phyloP scores from a whole-genome alignment of 2,113 vertebrate genomes.

The Nyctibius bracteatus region DNA sequence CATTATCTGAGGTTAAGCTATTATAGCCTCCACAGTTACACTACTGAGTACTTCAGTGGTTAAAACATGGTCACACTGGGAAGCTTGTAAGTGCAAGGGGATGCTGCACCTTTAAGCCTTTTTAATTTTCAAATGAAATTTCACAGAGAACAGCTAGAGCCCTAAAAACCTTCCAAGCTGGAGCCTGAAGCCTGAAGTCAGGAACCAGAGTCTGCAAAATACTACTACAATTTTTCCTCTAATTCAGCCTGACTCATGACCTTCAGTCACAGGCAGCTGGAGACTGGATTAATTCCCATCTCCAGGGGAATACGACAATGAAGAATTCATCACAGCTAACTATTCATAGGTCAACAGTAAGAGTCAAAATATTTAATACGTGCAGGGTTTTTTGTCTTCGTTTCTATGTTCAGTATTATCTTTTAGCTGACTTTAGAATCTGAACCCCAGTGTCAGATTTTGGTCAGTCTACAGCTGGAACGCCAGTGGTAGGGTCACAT shows the following conservation, averaged over 20 bases:
- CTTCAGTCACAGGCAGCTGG: slow-evolving; percentile 50
- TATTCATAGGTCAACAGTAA: slow-evolving; percentile 48
- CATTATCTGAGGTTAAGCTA: neutral
- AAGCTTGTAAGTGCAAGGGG: neutral
- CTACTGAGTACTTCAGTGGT: neutral
- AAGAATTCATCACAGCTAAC: slow-evolving; percentile 28
- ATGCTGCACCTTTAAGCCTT: neutral
- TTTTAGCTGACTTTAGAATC: neutral
- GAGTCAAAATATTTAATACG: neutral
- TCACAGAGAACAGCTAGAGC: slow-evolving; percentile 26
- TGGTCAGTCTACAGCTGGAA: neutral
- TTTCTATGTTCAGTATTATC: neutral
- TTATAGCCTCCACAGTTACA: neutral
- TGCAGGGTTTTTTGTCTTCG: rapidly evolving
- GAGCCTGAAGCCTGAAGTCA: slow-evolving; percentile 43
- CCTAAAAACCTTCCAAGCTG: slow-evolving; percentile 14
- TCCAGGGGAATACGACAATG: neutral
- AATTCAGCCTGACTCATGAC: slow-evolving; percentile 54
- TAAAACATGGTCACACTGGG: neutral
- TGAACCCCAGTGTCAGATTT: neutral
- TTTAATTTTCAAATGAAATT: slow-evolving; percentile 40
- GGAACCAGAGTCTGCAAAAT: slow-evolving; percentile 20
- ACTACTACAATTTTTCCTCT: slow-evolving; percentile 20
- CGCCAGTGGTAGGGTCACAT: neutral
- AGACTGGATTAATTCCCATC: slow-evolving; percentile 45